Base-by-base conservation (phyloP, 2,797 vertebrate species). In the Sciurus carolinensis region DNA sequence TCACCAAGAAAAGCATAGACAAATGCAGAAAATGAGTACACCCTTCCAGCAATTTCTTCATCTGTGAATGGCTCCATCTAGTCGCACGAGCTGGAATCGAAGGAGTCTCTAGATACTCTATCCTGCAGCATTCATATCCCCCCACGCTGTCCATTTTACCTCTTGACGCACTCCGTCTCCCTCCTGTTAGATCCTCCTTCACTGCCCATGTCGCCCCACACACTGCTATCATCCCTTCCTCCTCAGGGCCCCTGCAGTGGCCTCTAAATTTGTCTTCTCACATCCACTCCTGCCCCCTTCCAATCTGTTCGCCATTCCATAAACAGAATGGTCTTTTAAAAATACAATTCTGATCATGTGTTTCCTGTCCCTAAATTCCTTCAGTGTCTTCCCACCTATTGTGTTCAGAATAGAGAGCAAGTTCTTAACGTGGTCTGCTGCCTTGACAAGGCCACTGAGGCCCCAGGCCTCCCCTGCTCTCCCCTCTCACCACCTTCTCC, bases 301-400 rank as follows among this genome's bases (percentile, higher is more conserved):
- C 96, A 87, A 96, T 96, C 94, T 98, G 96, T 93, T 88, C 67
- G 54, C 88, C 85, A 91, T 81, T 91, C 96, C 83, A 47, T 62
- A 96, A 92, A 85, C 82, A 93, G 90, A 96, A 94, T 39, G 33
- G 52, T 72, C 75, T 89, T 81, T 94, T 59, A 71, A 94, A 96
- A 87, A 93, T 36, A 83, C 57, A 87, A 2, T 82, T 95, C 57
- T 75, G 76, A 66, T 80, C 50, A 52, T 72, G 54, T 39, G 50
- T 84, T 96, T 93, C 42, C 64, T 91, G 26, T 80, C 86, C 86
- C 94, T 73, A 93, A 77, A 89, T 95, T 81, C 80, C 83, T 89
- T 81, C 62, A 1, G 72, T 20, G 6, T 69, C 84, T 87, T 93
- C 89, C 83, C 76, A 77, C 36, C 79, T 52, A 52, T 10, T 7